Conservation (phyloP, 2,113 vertebrate species). For the Montifringilla adamsi region DNA sequence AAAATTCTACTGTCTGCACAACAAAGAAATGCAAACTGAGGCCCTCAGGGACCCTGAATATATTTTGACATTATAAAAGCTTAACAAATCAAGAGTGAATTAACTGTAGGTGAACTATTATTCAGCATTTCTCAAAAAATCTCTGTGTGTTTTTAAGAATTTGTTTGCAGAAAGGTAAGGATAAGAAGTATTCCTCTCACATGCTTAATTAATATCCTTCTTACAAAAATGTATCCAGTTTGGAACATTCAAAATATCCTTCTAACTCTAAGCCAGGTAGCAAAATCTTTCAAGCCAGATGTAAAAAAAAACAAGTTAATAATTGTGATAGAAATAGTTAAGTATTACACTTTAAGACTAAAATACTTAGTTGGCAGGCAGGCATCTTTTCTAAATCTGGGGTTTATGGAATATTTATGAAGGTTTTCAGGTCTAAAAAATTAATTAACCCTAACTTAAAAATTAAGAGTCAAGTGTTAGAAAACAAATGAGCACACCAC, state of each 20-base stretch:
- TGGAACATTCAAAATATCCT: not conserved
- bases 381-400: not conserved
- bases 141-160: not conserved
- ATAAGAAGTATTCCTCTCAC: not conserved
- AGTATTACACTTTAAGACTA: not conserved
- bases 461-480: not conserved
- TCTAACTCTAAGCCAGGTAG: not conserved
- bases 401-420: not conserved
- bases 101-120: not conserved
- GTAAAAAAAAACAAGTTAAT: conserved; percentile 30
- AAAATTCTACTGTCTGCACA: conserved; percentile 1
- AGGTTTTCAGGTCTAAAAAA: not conserved
- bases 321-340: conserved; percentile 14
- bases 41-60: not conserved
- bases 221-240: not conserved
- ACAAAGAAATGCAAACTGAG: conserved; percentile 20
- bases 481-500: not conserved
- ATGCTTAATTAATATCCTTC: conserved; percentile 12
- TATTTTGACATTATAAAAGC: conserved; percentile 8
- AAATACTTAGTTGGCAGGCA: not conserved
- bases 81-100: not conserved
- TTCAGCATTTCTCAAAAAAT: not conserved
- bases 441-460: not conserved
- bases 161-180: conserved; percentile 5
- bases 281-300: conserved; percentile 31